A percentile compares a stretch with the other conserved stretches of the same genome.
Conservation (phyloP, 2,113 vertebrate genomes). For the Condylura cristata region DNA sequence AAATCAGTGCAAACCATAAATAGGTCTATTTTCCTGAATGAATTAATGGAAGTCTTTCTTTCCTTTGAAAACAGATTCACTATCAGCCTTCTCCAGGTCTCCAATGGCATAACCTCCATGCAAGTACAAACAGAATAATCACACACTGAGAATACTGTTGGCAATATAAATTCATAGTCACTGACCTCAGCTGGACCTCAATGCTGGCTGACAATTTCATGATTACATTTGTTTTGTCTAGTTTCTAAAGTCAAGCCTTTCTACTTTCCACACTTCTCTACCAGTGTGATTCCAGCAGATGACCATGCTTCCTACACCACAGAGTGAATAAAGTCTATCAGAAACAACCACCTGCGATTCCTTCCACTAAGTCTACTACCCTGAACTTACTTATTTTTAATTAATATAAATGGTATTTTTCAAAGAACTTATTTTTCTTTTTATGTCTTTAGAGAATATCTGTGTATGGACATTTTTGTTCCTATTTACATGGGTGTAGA, state of each 20-base stretch:
- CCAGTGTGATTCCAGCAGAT: neutral
- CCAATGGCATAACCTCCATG: neutral
- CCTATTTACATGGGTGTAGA: accelerated
- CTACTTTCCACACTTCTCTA: neutral
- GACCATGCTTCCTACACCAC: neutral
- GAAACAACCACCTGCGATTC: neutral
- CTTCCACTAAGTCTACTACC: neutral
- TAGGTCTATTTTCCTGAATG: neutral
- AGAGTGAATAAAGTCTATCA: neutral
- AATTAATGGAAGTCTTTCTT: conserved; percentile 9
- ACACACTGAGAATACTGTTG: conserved; percentile 26
- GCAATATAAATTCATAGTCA: conserved; percentile 72
- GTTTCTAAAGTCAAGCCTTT: conserved; percentile 40
- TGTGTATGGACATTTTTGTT: neutral
- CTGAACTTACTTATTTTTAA: neutral
- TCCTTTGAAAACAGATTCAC: neutral
- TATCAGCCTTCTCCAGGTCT: conserved; percentile 16
- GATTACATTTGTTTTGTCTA: conserved; percentile 61
- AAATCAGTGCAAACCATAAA: neutral
- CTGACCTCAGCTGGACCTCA: conserved; percentile 65
- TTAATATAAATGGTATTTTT: neutral
- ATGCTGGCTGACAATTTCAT: conserved; percentile 34
- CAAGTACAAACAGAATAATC: conserved; percentile 43
- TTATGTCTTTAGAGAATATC: neutral
- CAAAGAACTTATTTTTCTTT: neutral